Evolutionary conservation across 2,113 vertebrate genomes (phyloP).

Genomic region (Triplophysa dalaica): DNA sequence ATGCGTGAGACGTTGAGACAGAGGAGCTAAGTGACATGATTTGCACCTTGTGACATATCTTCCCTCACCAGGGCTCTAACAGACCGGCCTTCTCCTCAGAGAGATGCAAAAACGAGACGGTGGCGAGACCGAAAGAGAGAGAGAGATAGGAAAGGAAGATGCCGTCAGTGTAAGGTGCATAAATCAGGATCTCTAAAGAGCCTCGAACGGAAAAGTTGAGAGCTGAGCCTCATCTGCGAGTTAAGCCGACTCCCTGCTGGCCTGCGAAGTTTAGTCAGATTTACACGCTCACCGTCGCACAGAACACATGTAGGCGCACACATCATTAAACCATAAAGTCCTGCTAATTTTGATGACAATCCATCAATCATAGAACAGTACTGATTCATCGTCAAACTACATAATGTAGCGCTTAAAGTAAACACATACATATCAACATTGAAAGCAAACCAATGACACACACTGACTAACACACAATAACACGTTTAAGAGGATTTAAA

Average conservation of each 20-base stretch:
- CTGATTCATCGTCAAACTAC: slow-evolving; percentile 50
- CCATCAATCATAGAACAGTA: slow-evolving; percentile 57
- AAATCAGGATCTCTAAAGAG: slow-evolving; percentile 52
- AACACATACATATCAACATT: background rate
- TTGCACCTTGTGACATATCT: slow-evolving; percentile 21
- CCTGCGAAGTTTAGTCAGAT: slow-evolving; percentile 53
- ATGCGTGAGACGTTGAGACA: background rate
- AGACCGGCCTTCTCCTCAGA: slow-evolving; percentile 4
- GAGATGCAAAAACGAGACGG: background rate
- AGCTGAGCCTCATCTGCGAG: slow-evolving; percentile 32
- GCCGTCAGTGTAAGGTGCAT: slow-evolving; percentile 47
- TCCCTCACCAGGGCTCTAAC: slow-evolving; percentile 10
- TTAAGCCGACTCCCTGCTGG: slow-evolving; percentile 46
- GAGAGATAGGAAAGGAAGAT: slow-evolving; percentile 21
- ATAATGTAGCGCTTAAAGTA: background rate
- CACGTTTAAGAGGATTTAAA: too few species aligned
- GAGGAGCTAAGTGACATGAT: slow-evolving; percentile 12
- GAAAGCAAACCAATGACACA: too few species aligned
- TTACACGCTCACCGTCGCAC: slow-evolving; percentile 46
- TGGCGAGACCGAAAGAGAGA: slow-evolving; percentile 37
- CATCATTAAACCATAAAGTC: background rate
- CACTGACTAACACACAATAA: too few species aligned
- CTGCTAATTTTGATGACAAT: slow-evolving; percentile 15
- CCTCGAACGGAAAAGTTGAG: slow-evolving; percentile 46
- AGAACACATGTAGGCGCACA: background rate